Evolutionary conservation across 2,797 vertebrate genomes (phyloP).

Genomic region (Amblyraja radiata): DNA sequence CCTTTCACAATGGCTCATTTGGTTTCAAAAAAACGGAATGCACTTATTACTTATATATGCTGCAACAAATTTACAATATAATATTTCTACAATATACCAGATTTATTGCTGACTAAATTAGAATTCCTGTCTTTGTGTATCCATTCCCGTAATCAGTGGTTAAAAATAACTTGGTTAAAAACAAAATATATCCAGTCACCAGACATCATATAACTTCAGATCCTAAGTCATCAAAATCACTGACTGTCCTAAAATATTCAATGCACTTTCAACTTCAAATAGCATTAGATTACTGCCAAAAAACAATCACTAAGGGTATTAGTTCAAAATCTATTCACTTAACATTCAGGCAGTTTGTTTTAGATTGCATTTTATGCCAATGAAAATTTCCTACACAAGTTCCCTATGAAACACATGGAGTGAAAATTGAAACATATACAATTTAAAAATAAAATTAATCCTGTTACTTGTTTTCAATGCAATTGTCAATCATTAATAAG

Average conservation of each 20-base stretch:
- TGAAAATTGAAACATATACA: neutral
- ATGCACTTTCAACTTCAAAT: neutral
- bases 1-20: neutral
- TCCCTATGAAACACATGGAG: neutral
- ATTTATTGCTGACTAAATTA: neutral
- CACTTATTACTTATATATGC: neutral
- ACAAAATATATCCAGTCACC: neutral
- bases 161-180: constrained; percentile 27
- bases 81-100: neutral
- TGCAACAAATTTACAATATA: neutral
- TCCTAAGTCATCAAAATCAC: constrained; percentile 24
- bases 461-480: neutral
- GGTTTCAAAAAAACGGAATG: neutral
- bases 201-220: neutral
- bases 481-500: neutral
- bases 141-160: neutral
- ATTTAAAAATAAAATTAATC: neutral
- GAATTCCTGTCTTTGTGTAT: neutral
- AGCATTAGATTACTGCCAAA: constrained; percentile 17
- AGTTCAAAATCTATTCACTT: neutral
- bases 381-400: neutral
- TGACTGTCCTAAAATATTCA: constrained; percentile 13
- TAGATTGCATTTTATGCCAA: neutral
- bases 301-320: neutral
- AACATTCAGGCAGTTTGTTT: neutral